phyloP scores from a whole-genome alignment of 2,888 invertebrate species.

The Iphiclides podalirius region DNA sequence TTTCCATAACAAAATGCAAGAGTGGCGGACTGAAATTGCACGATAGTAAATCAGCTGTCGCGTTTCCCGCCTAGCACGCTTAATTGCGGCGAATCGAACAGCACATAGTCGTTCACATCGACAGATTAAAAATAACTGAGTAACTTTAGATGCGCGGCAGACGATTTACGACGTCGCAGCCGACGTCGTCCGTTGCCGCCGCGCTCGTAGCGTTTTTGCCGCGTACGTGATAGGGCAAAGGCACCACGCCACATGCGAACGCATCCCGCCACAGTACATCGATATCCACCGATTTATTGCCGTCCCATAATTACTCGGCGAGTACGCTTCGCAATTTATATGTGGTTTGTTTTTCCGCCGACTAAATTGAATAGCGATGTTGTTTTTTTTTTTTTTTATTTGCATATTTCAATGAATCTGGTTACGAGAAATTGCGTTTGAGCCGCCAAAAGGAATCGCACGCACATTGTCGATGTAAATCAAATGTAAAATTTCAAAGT shows the following conservation, averaged over 20 bases:
- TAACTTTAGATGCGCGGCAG: constrained; percentile 2
- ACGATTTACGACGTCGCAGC: constrained; percentile 15
- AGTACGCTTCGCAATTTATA: constrained; percentile 1
- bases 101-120: not conserved
- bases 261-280: not conserved
- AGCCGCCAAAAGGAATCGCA: not conserved
- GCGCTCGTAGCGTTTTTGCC: constrained; percentile 20
- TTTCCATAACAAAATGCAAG: no score
- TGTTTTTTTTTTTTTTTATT: not conserved
- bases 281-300: constrained; percentile 12
- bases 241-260: not conserved
- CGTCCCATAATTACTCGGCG: constrained; percentile 10
- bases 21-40: no score
- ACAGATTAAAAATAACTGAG: constrained; percentile 19
- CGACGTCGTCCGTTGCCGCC: no score
- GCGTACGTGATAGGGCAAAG: constrained; percentile 30
- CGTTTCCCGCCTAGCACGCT: no score
- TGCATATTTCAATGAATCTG: not conserved
- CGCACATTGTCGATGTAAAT: no score
- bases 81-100: not conserved
- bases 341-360: not conserved
- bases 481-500: no score
- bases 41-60: no score
- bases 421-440: not conserved
- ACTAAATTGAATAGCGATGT: not conserved